A percentile compares a stretch with the other conserved stretches of the same genome.
Evolutionary conservation across 2,888 invertebrate genomes (phyloP).

Genomic region (Shargacucullia verbasci): DNA sequence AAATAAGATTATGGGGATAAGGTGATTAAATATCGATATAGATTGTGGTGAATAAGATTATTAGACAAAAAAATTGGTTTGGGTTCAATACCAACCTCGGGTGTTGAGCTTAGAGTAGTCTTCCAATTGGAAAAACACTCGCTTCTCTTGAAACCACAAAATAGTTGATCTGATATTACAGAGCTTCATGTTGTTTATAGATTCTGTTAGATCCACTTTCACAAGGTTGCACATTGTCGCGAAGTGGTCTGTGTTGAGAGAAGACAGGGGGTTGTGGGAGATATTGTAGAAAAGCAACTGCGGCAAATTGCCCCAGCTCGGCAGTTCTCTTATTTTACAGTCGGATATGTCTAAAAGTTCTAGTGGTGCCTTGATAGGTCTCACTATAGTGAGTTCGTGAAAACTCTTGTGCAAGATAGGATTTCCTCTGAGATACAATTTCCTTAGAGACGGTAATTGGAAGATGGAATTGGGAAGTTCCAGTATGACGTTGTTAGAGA

Average conservation of each 20-base stretch:
- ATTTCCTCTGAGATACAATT: conserved; percentile 89
- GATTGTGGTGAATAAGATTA: too few relatives aligned
- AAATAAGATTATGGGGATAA: not conserved
- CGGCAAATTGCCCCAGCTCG: conserved; percentile 90
- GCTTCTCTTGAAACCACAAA: conserved; percentile 78
- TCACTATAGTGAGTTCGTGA: conserved; percentile 74
- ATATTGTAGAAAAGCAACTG: conserved; percentile 90
- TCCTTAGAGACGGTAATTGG: conserved; percentile 89
- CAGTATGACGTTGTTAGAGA: conserved; percentile 87
- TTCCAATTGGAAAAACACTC: conserved; percentile 73
- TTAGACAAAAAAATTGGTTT: not conserved
- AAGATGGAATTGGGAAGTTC: conserved; percentile 86
- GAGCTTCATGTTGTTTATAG: conserved; percentile 69
- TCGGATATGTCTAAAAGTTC: conserved; percentile 89
- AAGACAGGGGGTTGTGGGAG: conserved; percentile 88
- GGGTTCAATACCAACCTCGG: conserved; percentile 67
- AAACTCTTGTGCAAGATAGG: conserved; percentile 79
- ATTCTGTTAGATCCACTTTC: conserved; percentile 86
- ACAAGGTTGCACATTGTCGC: conserved; percentile 90
- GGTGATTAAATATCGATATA: too few relatives aligned
- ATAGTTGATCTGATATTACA: conserved; percentile 74
- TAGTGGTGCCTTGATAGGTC: conserved; percentile 89
- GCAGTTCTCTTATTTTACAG: conserved; percentile 89
- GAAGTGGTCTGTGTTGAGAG: conserved; percentile 85
- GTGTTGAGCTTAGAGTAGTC: conserved; percentile 78